A percentile compares a stretch with the other conserved stretches of the same genome.
Conservation (phyloP, 2,113 vertebrate species). For the Neomonachus schauinslandi region DNA sequence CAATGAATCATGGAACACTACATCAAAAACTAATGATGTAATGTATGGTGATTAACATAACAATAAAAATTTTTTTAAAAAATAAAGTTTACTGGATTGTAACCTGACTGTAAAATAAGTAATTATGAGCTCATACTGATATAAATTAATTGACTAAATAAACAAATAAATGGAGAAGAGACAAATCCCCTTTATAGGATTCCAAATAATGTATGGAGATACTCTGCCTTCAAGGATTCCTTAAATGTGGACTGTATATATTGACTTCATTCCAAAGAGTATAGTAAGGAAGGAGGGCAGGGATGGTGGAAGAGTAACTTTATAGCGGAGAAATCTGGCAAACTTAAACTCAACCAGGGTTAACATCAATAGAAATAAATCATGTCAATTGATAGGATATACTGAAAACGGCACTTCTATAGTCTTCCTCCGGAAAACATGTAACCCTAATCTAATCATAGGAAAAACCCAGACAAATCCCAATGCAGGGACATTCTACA, state of each 20-base stretch:
- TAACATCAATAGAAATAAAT: background rate
- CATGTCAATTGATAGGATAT: background rate
- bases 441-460: background rate
- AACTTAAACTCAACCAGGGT: background rate
- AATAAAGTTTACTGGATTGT: slow-evolving; percentile 13
- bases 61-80: background rate
- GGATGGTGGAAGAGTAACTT: background rate
- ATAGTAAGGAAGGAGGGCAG: background rate
- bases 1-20: too few species aligned
- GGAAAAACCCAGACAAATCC: background rate
- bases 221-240: background rate
- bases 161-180: background rate
- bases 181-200: background rate
- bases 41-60: too few species aligned
- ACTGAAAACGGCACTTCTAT: background rate
- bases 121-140: background rate
- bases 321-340: background rate
- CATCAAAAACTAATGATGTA: too few species aligned
- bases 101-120: background rate
- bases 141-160: slow-evolving; percentile 8
- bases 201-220: background rate
- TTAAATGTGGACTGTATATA: background rate
- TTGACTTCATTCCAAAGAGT: background rate
- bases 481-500: background rate
- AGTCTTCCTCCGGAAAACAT: background rate